phyloP scores from a whole-genome alignment of 2,888 invertebrate species.

The Didymodactylos carnosus region DNA sequence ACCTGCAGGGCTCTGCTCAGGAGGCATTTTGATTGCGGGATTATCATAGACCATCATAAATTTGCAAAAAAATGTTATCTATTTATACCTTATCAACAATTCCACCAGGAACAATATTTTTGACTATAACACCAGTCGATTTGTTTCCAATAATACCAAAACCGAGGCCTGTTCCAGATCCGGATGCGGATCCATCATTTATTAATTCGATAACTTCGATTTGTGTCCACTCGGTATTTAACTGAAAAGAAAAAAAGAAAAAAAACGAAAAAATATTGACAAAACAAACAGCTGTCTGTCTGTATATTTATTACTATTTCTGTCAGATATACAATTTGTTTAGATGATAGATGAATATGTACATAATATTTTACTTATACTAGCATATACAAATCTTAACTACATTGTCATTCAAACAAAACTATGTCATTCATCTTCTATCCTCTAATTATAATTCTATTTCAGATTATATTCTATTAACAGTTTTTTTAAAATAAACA shows the following conservation, averaged over 20 bases:
- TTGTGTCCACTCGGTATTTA: slow-evolving; percentile 14
- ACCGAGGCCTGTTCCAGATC: slow-evolving; percentile 2
- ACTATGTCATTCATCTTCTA: too few relatives aligned
- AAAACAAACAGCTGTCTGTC: not conserved
- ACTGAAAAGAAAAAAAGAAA: not conserved
- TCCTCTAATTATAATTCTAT: too few relatives aligned
- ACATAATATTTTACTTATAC: too few relatives aligned
- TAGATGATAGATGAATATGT: too few relatives aligned
- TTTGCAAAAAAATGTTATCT: not conserved
- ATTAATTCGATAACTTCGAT: slow-evolving; percentile 11
- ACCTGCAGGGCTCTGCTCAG: too few relatives aligned
- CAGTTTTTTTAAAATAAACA: too few relatives aligned
- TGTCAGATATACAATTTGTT: too few relatives aligned
- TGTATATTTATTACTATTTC: too few relatives aligned
- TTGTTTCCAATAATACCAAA: slow-evolving; percentile 15
- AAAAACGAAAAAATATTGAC: not conserved
- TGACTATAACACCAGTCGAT: slow-evolving; percentile 12
- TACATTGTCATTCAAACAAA: too few relatives aligned
- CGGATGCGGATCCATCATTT: not conserved
- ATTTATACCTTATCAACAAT: slow-evolving; percentile 4
- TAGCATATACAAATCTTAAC: too few relatives aligned
- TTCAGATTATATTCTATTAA: too few relatives aligned
- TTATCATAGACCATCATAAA: not conserved
- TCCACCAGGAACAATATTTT: slow-evolving; percentile 10
- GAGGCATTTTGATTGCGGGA: not conserved